phyloP scores from a whole-genome alignment of 2,797 vertebrate genomes.

The Silurus aristotelis region DNA sequence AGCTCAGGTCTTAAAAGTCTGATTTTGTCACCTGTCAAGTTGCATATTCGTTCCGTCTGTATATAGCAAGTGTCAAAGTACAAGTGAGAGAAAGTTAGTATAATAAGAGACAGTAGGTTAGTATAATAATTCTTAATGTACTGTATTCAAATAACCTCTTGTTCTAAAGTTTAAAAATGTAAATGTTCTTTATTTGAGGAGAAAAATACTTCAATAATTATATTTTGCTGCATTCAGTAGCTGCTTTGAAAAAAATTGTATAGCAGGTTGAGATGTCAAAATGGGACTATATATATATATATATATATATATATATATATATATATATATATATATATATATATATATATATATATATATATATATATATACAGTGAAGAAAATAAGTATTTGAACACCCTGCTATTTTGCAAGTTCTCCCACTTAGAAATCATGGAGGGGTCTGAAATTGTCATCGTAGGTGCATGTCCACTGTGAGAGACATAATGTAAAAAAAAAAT shows the following conservation, averaged over 20 bases:
- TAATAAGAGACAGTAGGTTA: neutral
- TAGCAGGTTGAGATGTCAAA: neutral
- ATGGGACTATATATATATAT: too few relatives aligned
- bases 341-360: too few relatives aligned
- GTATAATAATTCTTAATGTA: neutral
- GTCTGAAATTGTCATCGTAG: too few relatives aligned
- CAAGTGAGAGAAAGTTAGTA: neutral
- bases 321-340: too few relatives aligned
- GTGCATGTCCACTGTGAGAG: too few relatives aligned
- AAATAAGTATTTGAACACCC: too few relatives aligned
- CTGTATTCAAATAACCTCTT: neutral
- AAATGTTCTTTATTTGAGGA: neutral
- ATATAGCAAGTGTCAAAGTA: slow-evolving; percentile 2
- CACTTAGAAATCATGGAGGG: too few relatives aligned
- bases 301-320: too few relatives aligned
- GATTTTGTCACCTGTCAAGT: slow-evolving; percentile 11
- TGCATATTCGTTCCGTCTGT: neutral
- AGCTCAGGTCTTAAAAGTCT: slow-evolving; percentile 20
- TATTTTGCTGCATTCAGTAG: neutral
- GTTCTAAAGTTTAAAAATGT: neutral
- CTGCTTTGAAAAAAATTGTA: neutral
- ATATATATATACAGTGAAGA: too few relatives aligned
- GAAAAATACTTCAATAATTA: neutral
- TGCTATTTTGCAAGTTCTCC: too few relatives aligned
- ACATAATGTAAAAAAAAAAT: too few relatives aligned